Percentiles rank a stretch among this genome's conserved stretches.
Evolutionary conservation across 2,797 vertebrate species (phyloP).

Genomic region (Oceanodroma leucorhoa): DNA sequence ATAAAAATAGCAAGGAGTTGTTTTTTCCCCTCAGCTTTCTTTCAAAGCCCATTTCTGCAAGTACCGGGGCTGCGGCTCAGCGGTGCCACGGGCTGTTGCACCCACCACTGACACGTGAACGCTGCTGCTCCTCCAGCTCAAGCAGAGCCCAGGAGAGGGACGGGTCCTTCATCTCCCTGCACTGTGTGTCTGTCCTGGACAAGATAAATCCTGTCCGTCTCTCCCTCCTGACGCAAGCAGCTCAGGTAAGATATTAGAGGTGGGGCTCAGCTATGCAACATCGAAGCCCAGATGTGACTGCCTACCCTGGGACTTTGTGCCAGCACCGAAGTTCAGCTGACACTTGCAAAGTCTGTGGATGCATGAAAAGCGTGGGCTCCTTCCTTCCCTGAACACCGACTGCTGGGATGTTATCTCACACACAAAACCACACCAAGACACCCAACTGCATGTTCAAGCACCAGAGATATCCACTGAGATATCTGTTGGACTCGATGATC

Average conservation of each 20-base stretch:
- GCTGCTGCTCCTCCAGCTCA: accelerated
- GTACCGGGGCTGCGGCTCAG: not conserved
- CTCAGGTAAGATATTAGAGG: not conserved
- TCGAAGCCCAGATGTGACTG: not conserved
- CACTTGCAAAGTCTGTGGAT: not conserved
- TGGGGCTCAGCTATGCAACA: too few species aligned
- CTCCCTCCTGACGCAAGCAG: not conserved
- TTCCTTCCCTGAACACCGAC: not conserved
- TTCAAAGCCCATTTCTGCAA: not conserved
- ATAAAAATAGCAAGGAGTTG: conserved; percentile 31
- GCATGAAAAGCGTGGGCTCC: accelerated
- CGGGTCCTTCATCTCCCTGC: not conserved
- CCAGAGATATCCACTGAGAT: not conserved
- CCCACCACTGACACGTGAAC: accelerated
- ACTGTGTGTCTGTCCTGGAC: not conserved
- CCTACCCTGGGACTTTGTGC: not conserved
- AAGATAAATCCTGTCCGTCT: not conserved
- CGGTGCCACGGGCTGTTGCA: not conserved
- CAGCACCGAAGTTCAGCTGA: not conserved
- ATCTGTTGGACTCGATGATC: not conserved
- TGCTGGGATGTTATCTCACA: not conserved
- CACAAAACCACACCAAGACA: not conserved
- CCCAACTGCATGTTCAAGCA: not conserved
- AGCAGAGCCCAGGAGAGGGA: not conserved
- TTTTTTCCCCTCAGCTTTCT: not conserved